Conservation (phyloP, 2,113 vertebrate genomes). For the Hydrochoerus hydrochaeris region DNA sequence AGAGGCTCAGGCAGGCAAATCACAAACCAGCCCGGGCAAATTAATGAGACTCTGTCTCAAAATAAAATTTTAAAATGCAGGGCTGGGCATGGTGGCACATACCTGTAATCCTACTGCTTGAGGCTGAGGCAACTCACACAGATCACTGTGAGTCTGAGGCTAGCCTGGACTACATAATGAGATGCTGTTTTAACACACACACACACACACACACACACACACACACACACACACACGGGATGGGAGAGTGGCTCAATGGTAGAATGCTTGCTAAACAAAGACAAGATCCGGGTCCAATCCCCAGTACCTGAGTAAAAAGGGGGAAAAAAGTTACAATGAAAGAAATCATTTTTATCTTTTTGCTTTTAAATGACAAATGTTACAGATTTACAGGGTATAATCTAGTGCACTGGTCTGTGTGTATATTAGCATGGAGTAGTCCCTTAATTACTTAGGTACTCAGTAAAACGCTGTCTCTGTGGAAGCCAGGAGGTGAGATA, state of each 20-base stretch:
- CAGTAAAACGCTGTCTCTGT: background rate
- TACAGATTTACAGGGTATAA: background rate
- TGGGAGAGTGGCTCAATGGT: background rate
- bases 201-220: no score
- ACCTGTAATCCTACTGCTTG: background rate
- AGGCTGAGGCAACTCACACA: background rate
- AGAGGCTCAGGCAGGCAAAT: background rate
- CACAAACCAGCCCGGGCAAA: background rate
- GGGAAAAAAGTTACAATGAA: background rate
- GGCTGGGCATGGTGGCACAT: background rate
- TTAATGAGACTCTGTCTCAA: background rate
- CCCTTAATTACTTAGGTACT: background rate
- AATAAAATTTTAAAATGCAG: background rate
- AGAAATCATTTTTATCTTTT: background rate
- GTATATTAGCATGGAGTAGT: background rate
- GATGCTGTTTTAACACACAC: background rate
- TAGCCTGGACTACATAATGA: background rate
- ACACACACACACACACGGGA: background rate
- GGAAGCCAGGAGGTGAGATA: background rate
- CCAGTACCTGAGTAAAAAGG: background rate
- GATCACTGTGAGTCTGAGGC: background rate
- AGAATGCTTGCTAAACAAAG: background rate
- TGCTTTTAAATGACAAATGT: background rate
- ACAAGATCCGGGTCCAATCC: background rate
- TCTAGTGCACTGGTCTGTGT: background rate